Base-by-base conservation (phyloP, 2,888 invertebrate genomes). In the Pomacea canaliculata region DNA sequence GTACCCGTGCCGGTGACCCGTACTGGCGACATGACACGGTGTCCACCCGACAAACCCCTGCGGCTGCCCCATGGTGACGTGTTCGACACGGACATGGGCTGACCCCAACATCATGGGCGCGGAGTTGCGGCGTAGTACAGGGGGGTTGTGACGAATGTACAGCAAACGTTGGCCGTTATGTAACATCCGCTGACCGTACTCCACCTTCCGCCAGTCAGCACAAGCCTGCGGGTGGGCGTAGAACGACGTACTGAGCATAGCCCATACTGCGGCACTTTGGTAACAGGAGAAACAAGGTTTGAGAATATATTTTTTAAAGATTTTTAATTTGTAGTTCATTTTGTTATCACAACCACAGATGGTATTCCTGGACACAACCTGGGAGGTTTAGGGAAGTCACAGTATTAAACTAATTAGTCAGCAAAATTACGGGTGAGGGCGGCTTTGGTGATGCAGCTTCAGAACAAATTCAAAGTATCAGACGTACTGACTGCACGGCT, bases 81-180 rank as follows among this genome's bases (percentile, higher is more conserved):
- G 85, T 66, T 88, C 88, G 63, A 88, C 0, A 88, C 88, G 18
- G 86, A 83, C 88, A 88, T 88, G 56, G 85, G 75, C 63, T 87
- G 86, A 48, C 87, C 88, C 13, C 86, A 84, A 85, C 7, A 84
- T 81, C n/a, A 82, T 83, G 16, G 78, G 81, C 19, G 82, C 79
- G 7, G 79, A 78, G 68, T 78, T 81, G 23, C 84, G 48, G 86
- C 85, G 77, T 87, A 85, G 69, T 84, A 83, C 85, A 86, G 9
- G 84, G 82, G 56, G 83, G 83, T 19, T 77, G 78, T 13, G 76
- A 19, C 23, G 78, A n/a, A n/a, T 75, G n/a, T 76, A 76, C 76
- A n/a, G 82, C 83, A n/a, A 75, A 70, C 23, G 77, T 77, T 73
- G 70, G 48, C 27, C 2, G 72, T 59, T 23, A 27, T 2, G 27